Conservation (phyloP, 2,888 invertebrate species). For the Cryptocephalus moraei region DNA sequence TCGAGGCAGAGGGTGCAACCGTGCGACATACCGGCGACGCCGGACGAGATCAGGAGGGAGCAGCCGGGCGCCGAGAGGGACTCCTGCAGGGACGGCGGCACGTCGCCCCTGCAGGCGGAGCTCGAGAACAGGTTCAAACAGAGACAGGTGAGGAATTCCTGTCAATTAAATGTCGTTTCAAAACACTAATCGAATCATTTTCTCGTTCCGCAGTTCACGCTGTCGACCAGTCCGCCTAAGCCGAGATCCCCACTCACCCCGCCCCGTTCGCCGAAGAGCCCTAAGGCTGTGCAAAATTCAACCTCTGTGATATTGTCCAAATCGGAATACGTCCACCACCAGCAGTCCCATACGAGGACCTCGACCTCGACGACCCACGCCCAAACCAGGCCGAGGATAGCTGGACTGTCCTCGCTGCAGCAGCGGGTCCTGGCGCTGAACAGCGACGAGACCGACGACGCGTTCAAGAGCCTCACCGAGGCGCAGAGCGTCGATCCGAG, state of each 20-base stretch:
- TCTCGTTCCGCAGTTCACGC: constrained; percentile 7
- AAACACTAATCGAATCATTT: too few relatives aligned
- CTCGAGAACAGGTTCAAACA: constrained; percentile 30
- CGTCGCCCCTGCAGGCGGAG: constrained; percentile 30
- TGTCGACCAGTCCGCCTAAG: constrained; percentile 11
- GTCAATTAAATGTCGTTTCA: too few relatives aligned
- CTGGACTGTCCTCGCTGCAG: constrained; percentile 44
- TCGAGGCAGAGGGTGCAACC: constrained; percentile 47
- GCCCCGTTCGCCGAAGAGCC: constrained; percentile 14
- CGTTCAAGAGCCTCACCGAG: constrained; percentile 33
- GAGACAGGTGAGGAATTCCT: constrained; percentile 21
- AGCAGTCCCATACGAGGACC: neutral
- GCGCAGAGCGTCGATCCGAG: constrained; percentile 26
- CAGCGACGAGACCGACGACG: constrained; percentile 26
- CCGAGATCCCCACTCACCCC: constrained; percentile 4
- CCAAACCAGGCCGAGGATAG: constrained; percentile 37
- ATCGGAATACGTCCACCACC: constrained; percentile 9
- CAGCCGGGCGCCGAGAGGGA: constrained; percentile 20
- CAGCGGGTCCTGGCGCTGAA: constrained; percentile 42
- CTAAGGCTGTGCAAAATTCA: constrained; percentile 1
- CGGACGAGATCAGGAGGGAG: constrained; percentile 24
- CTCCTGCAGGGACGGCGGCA: constrained; percentile 8
- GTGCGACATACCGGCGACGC: constrained; percentile 41
- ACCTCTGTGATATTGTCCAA: constrained; percentile 18
- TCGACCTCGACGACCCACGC: neutral